Base-by-base conservation (phyloP, 2,888 invertebrate species). In the Ptilodon capucinus region DNA sequence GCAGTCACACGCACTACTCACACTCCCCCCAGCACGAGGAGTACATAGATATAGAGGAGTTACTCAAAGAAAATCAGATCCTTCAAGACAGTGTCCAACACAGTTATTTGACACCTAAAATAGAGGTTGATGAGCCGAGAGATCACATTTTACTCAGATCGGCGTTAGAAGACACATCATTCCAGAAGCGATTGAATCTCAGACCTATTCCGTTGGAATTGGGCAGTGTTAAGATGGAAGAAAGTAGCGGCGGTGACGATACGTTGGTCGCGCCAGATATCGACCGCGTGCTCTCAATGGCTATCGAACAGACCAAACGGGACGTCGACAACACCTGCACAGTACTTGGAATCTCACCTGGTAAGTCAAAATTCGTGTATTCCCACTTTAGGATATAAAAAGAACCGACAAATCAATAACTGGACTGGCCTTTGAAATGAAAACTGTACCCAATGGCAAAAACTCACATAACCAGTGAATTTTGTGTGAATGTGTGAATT, bases 261-360 rank as follows among this genome's bases (percentile, higher is more conserved):
- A 91, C 93, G 43, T 82, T 94, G 40, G 93, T 93, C 42, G 93
- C 95, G 42, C 95, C 95, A 65, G 95, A 95, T 68, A 95, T 97
- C 62, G 97, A 96, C 78, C 95, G 95, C 13, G 96, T 97, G 28
- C 92, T 97, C 44, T 95, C 95, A 53, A 92, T 97, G 86, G 97
- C 97, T 21, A 95, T 97, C 68, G 96, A 97, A 76, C 96, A 97
- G 80, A 94, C 96, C 61, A 95, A 95, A 70, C 94, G 95, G 74
- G 97, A 97, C 78, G 96, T 97, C 43, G 95, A 95, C 80, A 95
- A 93, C 75, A 96, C 97, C 8, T 97, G 97, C 86, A 94, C 94
- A 44, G 94, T 95, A 65, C 93, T 97, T 72, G 96, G 95, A 84
- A 97, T 97, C 86, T 95, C 97, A 80, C 95, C 95, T 87, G 97